A percentile compares a stretch with the other conserved stretches of the same genome.
These are phyloP conservation scores for Mola mola DNA, from an alignment of 2,113 vertebrate genomes.

Conservation along the genomic window DNA sequence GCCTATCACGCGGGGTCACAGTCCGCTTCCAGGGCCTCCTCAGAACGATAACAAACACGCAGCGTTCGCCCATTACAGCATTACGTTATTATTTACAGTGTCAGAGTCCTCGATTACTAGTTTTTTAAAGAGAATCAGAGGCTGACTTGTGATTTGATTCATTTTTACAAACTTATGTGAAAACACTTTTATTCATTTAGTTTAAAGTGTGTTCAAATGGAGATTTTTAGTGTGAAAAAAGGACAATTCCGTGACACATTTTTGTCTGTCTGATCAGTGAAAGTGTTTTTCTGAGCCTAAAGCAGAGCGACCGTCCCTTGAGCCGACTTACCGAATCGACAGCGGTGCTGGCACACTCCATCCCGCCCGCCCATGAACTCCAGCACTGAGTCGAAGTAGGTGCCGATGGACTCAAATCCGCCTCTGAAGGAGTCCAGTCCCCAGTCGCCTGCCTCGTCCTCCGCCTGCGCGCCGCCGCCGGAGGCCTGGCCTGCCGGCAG, in stretches of 20 bases:
- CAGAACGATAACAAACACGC: slow-evolving; percentile 47
- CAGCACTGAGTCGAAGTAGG: slow-evolving; percentile 92
- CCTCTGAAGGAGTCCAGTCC: slow-evolving; percentile 86
- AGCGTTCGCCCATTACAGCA: slow-evolving; percentile 4
- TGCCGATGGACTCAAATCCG: slow-evolving; percentile 87
- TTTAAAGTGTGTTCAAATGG: no score
- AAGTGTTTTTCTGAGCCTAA: background rate
- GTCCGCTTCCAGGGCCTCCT: slow-evolving; percentile 43
- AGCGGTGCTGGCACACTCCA: slow-evolving; percentile 92
- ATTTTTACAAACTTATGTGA: no score
- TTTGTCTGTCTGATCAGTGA: background rate
- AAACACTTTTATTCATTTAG: no score
- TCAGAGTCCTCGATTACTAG: no score
- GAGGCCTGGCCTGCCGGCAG: slow-evolving; percentile 8
- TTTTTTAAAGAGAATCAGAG: background rate
- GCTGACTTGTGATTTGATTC: no score
- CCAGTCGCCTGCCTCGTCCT: slow-evolving; percentile 81
- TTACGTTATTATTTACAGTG: no score
- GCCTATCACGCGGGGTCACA: slow-evolving; percentile 55
- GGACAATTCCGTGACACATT: no score
- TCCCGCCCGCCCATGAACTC: slow-evolving; percentile 93
- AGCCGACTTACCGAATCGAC: slow-evolving; percentile 86
- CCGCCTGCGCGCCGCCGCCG: slow-evolving; percentile 10
- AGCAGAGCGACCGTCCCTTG: background rate
- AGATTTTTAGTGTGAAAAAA: no score